phyloP scores from a whole-genome alignment of 2,113 vertebrate species.

The Litocranius walleri region DNA sequence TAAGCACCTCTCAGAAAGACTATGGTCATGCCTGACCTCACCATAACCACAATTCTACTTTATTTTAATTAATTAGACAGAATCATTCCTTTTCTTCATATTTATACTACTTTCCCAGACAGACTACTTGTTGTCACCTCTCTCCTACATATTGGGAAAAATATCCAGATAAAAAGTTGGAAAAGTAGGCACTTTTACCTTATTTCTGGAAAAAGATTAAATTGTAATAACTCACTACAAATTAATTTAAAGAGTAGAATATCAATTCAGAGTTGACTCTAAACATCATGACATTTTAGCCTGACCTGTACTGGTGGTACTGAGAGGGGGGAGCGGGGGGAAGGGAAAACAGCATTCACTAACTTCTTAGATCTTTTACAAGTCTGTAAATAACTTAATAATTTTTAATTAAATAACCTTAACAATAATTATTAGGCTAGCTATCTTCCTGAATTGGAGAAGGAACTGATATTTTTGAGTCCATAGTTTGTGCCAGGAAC shows the following conservation, averaged over 20 bases:
- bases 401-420: background rate
- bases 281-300: background rate
- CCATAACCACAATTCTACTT: background rate
- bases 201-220: background rate
- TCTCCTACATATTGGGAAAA: background rate
- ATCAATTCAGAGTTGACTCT: background rate
- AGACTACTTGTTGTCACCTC: background rate
- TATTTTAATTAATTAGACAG: background rate
- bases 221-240: background rate
- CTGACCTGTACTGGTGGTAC: background rate
- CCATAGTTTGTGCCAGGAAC: background rate
- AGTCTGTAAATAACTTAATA: background rate
- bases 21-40: background rate
- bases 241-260: background rate
- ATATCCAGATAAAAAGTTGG: background rate
- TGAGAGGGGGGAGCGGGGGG: fast-evolving
- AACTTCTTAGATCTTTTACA: background rate
- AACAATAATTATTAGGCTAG: background rate
- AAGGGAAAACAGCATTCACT: background rate
- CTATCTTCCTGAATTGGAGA: background rate
- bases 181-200: background rate
- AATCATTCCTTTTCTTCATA: background rate
- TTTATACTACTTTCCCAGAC: background rate
- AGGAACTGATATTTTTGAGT: background rate
- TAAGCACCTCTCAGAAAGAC: background rate